Conservation (phyloP, 2,888 invertebrate genomes). For the Andricus quercusramuli region DNA sequence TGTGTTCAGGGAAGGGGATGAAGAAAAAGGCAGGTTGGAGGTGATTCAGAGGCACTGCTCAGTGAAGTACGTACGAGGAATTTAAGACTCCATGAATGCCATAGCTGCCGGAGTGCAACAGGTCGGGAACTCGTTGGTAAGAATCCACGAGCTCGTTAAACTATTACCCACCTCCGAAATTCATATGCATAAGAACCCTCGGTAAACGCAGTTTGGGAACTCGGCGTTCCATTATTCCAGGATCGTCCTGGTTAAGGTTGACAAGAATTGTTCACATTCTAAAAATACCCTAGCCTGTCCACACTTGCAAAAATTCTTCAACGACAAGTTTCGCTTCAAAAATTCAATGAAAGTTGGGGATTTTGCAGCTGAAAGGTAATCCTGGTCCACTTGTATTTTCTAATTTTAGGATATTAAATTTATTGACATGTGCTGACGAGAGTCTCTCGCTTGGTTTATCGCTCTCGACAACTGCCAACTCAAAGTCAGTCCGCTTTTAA, state of each 20-base stretch:
- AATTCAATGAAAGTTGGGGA: neutral
- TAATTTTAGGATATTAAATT: slow-evolving; percentile 12
- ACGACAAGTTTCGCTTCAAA: neutral
- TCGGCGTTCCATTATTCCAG: slow-evolving; percentile 66
- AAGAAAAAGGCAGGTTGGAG: slow-evolving; percentile 33
- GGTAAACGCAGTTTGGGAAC: slow-evolving; percentile 60
- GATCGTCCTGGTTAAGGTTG: slow-evolving; percentile 16
- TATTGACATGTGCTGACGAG: slow-evolving; percentile 21
- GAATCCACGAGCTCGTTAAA: slow-evolving; percentile 71
- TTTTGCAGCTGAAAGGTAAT: neutral
- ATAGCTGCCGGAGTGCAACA: slow-evolving; percentile 67
- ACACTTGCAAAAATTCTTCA: slow-evolving; percentile 16
- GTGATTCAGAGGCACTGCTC: slow-evolving; percentile 58
- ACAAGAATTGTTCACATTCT: neutral
- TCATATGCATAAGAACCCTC: slow-evolving; percentile 63
- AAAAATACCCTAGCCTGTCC: neutral
- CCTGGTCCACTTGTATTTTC: neutral
- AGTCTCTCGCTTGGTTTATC: neutral
- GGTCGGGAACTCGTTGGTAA: slow-evolving; percentile 67
- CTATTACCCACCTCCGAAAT: slow-evolving; percentile 69
- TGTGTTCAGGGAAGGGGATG: neutral
- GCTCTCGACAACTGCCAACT: neutral
- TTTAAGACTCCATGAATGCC: slow-evolving; percentile 71
- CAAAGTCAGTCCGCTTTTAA: slow-evolving; percentile 5
- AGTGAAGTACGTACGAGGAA: slow-evolving; percentile 61